Base-by-base conservation (phyloP, 2,797 vertebrate genomes). In the Alca torda region DNA sequence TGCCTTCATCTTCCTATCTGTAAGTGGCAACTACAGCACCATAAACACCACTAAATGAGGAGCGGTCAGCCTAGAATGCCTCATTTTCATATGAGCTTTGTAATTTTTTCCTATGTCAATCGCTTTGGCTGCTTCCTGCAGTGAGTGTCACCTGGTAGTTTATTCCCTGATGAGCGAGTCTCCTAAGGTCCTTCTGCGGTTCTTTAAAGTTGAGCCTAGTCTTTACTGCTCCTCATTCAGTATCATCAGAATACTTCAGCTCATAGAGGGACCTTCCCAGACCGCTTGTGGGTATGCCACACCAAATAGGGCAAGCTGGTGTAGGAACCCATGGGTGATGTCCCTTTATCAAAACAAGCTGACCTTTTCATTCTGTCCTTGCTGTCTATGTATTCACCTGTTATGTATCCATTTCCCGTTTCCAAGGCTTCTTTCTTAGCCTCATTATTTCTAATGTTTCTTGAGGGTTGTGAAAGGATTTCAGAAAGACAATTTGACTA, bases 241-340 rank as follows among this genome's bases (percentile, higher is more conserved):
- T 20, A 43, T 10, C 18, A 59, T 60, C 48, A 64, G 37, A 56
- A 18, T 35, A 43, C 39, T 68, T 46, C 43, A 78, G 21, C 46
- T 92, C 2, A 2, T 26, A 37, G 21, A 72, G 48, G 33, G 21
- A 39, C 11, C 4, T 72, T 90, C 33, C 48, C 54, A 43, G 39
- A 45, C 41, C 45, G 19, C 1, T 0, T 50, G 39, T 21, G 48
- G 26, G 9, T 50, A 2, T 0, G 13, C 26, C 13, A 54, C 50
- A 28, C 37, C 51, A 46, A 41, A 12, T 0, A 61, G 53, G 39
- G 59, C 23, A 35, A 63, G 24, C 57, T 20, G 30, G 14, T n/a
- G 25, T 31, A 50, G 67, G n/a, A 33, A 68, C n/a, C 59, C 51
- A 8, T 3, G 28, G 37, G 24, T 46, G 45, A 75, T 33, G 45